Conservation (phyloP, 2,113 vertebrate genomes). For the Onychorhynchus coronatus region DNA sequence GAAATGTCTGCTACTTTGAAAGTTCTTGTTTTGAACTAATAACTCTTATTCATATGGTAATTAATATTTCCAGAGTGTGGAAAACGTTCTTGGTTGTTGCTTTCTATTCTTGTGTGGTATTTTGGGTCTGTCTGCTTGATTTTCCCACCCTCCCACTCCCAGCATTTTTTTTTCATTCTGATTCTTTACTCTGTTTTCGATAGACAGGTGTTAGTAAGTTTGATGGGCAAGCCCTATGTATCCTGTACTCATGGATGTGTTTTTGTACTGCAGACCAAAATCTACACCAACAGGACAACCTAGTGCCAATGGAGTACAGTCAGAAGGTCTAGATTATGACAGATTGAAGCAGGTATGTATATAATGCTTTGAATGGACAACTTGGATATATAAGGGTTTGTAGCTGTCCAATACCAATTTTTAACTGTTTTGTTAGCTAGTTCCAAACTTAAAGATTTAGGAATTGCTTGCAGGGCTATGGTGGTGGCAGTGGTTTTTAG, state of each 20-base stretch:
- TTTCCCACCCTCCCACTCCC: not conserved
- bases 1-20: not conserved
- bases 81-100: not conserved
- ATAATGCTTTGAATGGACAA: not conserved
- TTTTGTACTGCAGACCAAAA: slow-evolving; percentile 85
- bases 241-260: not conserved
- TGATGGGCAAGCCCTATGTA: not conserved
- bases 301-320: slow-evolving; percentile 95
- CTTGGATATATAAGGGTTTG: not conserved
- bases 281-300: slow-evolving; percentile 89
- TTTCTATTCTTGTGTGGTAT: slow-evolving; percentile 47
- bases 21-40: slow-evolving; percentile 26
- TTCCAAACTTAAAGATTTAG: not conserved
- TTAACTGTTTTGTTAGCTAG: not conserved
- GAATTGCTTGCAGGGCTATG: not conserved
- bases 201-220: not conserved
- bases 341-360: slow-evolving; percentile 91
- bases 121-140: slow-evolving; percentile 41
- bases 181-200: not conserved
- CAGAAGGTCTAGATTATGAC: slow-evolving; percentile 93
- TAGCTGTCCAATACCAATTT: not conserved
- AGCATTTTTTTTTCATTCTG: not conserved
- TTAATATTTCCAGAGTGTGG: not conserved
- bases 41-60: not conserved
- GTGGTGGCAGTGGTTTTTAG: not conserved